Conservation (phyloP, 2,888 invertebrate genomes). For the Sminthurides aquaticus region DNA sequence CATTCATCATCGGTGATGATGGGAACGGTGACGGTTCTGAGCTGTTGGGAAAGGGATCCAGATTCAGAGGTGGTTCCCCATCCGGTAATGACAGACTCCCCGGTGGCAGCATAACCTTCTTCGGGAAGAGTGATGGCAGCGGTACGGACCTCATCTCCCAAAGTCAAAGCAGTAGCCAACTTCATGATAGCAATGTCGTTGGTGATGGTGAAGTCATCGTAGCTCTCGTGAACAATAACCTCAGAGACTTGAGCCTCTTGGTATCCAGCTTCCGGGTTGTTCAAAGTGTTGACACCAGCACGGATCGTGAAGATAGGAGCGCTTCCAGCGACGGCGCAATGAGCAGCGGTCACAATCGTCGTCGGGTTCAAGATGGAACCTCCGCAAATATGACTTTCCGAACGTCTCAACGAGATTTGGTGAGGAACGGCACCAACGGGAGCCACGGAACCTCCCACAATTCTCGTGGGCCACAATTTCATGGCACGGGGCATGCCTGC, state of each 20-base stretch:
- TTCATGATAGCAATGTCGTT: slow-evolving; percentile 10
- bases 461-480: background rate
- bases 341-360: slow-evolving; percentile 19
- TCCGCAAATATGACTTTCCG: slow-evolving; percentile 17
- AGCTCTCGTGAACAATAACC: background rate
- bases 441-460: slow-evolving; percentile 16
- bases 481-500: slow-evolving; percentile 6
- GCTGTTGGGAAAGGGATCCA: background rate
- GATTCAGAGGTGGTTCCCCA: slow-evolving; percentile 3
- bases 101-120: background rate
- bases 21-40: background rate
- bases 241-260: background rate
- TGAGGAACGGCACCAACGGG: slow-evolving; percentile 5
- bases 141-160: background rate
- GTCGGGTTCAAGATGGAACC: slow-evolving; percentile 14
- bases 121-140: background rate
- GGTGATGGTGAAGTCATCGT: background rate
- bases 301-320: slow-evolving; percentile 4
- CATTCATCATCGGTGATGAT: background rate
- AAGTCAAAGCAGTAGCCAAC: background rate
- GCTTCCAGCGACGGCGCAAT: slow-evolving; percentile 8
- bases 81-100: background rate
- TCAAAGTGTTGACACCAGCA: slow-evolving; percentile 1
- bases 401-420: slow-evolving; percentile 15
- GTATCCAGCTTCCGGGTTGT: background rate